Conservation (phyloP, 2,113 vertebrate species). For the Rhinogobius similis region DNA sequence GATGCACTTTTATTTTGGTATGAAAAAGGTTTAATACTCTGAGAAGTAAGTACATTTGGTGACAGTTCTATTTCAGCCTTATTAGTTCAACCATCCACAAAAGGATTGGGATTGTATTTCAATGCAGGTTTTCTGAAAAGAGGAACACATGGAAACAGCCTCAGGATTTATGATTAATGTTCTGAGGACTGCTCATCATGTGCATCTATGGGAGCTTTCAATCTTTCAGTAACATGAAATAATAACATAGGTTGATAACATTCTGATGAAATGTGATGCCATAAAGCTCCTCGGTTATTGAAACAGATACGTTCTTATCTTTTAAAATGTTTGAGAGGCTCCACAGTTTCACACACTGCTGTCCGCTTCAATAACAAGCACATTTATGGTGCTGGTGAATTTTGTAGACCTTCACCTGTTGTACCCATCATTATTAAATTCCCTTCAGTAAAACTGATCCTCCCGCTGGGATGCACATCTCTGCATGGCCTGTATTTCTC, state of each 20-base stretch:
- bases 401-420: conserved; percentile 60
- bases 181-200: conserved; percentile 43
- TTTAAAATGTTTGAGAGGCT: conserved; percentile 43
- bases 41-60: conserved; percentile 22
- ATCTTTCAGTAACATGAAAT: conserved; percentile 9
- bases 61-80: conserved; percentile 11
- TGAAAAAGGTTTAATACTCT: conserved; percentile 26
- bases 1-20: conserved; percentile 23
- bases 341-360: conserved; percentile 29
- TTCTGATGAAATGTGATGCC: conserved; percentile 49
- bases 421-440: conserved; percentile 56
- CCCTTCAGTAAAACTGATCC: conserved; percentile 62
- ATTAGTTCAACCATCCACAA: conserved; percentile 6
- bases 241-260: conserved; percentile 46
- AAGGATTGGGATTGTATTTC: conserved; percentile 23
- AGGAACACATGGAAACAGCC: conserved; percentile 35
- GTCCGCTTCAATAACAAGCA: conserved; percentile 57
- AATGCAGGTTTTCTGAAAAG: conserved; percentile 43
- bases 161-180: conserved; percentile 50
- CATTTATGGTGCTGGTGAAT: conserved; percentile 62
- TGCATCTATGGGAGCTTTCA: conserved; percentile 56
- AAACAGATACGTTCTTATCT: conserved; percentile 61
- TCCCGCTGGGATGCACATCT: conserved; percentile 53
- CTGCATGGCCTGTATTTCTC: conserved; percentile 53
- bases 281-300: conserved; percentile 58